These are phyloP conservation scores for Fregata magnificens DNA, from an alignment of 2,113 vertebrate species.

Conservation along the genomic window DNA sequence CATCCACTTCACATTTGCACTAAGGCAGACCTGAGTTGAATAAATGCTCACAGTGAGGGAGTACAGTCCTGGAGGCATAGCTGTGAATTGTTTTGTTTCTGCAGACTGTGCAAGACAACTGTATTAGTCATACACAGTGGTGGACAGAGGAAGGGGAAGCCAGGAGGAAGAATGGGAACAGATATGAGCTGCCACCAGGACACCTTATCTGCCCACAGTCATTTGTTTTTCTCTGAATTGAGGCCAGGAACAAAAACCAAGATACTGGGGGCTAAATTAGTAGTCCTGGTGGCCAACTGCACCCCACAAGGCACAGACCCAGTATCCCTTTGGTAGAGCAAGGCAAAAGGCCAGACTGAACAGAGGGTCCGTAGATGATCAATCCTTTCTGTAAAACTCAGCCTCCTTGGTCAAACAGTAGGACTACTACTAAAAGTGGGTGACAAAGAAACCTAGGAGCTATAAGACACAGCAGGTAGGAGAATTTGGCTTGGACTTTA, in stretches of 20 bases:
- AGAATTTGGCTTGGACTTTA: not conserved
- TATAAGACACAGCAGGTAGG: not conserved
- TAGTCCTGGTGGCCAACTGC: not conserved
- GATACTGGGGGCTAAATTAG: not conserved
- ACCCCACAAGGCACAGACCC: not conserved
- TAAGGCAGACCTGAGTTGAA: not conserved
- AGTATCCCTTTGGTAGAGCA: not conserved
- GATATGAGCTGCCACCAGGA: not conserved
- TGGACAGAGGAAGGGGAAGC: not conserved
- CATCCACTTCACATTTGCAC: not conserved
- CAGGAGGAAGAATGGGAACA: not conserved
- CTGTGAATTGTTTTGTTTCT: not conserved
- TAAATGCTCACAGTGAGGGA: not conserved
- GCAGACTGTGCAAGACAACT: not conserved
- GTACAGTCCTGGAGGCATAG: not conserved
- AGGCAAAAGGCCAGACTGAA: not conserved
- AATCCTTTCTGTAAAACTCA: not conserved
- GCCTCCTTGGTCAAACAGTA: not conserved
- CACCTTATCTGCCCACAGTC: not conserved
- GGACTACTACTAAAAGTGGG: not conserved
- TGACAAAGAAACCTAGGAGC: not conserved
- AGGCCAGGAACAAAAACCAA: not conserved
- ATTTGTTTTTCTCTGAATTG: not conserved
- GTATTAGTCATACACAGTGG: not conserved
- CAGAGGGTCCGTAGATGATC: not conserved